These are phyloP conservation scores for Ranitomeya variabilis DNA, from an alignment of 2,113 vertebrate genomes.

Conservation along the genomic window DNA sequence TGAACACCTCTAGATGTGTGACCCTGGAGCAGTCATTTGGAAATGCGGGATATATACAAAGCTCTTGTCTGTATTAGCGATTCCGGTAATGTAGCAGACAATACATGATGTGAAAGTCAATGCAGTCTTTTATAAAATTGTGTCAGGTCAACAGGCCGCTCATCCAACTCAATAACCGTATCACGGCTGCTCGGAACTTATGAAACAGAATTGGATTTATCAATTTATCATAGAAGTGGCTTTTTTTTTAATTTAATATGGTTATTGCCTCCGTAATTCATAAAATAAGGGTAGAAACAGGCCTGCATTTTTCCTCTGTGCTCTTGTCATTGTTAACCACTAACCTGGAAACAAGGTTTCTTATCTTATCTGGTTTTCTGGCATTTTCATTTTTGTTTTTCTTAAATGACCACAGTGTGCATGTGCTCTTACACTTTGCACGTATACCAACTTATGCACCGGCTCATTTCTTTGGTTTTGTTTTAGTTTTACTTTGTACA, in stretches of 20 bases:
- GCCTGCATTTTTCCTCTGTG: background rate
- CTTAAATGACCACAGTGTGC: too few relatives aligned
- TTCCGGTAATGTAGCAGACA: conserved; percentile 6
- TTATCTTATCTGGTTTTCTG: background rate
- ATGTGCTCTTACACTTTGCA: too few relatives aligned
- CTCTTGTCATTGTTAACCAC: background rate
- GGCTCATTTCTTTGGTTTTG: too few relatives aligned
- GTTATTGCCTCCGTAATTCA: background rate
- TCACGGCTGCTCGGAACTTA: background rate
- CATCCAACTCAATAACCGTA: background rate
- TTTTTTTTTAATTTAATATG: background rate
- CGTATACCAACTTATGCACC: too few relatives aligned
- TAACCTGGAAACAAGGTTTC: background rate
- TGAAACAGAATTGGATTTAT: background rate
- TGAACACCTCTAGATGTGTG: background rate
- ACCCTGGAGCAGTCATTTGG: background rate
- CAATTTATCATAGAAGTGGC: background rate
- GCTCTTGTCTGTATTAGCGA: background rate
- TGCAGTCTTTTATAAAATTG: conserved; percentile 17
- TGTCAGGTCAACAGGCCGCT: conserved; percentile 17
- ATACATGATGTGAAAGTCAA: conserved; percentile 12
- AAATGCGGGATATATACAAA: background rate
- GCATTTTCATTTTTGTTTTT: background rate
- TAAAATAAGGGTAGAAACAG: background rate
- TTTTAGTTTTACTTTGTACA: too few relatives aligned